Evolutionary conservation across 2,797 vertebrate genomes (phyloP).

Genomic region (Pseudomugil gertrudae): DNA sequence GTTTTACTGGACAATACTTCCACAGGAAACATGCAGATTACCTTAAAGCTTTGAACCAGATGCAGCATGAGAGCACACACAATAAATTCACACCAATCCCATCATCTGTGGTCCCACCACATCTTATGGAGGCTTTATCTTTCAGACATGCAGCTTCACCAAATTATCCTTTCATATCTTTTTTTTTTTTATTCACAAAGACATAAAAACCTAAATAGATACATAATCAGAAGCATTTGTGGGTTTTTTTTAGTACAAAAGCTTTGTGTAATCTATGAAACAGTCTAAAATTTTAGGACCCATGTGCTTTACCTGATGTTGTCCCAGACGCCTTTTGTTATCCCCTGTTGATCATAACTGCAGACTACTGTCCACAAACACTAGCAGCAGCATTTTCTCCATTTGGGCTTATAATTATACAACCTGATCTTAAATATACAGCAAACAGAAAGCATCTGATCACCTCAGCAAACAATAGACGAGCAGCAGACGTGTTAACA

Average conservation of each 20-base stretch:
- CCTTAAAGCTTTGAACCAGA: conserved; percentile 28
- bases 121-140: conserved; percentile 35
- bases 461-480: conserved; percentile 25
- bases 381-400: conserved; percentile 29
- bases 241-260: conserved; percentile 3
- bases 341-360: conserved; percentile 42
- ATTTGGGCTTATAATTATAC: neutral
- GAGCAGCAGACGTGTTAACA: conserved; percentile 23
- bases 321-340: conserved; percentile 29
- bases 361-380: conserved; percentile 5
- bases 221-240: neutral
- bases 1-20: conserved; percentile 15
- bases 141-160: neutral
- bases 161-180: neutral
- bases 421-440: conserved; percentile 1
- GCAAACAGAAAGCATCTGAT: conserved; percentile 22
- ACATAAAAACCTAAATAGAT: neutral
- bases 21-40: conserved; percentile 14
- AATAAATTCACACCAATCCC: conserved; percentile 42
- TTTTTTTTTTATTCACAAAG: neutral
- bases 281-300: conserved; percentile 4
- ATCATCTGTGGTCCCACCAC: conserved; percentile 30
- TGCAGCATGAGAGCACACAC: conserved; percentile 27
- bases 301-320: conserved; percentile 8
- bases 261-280: conserved; percentile 5